Evolutionary conservation across 1,140 invertebrate genomes (phyloP).

Genomic region (Zaprionus camerounensis): DNA sequence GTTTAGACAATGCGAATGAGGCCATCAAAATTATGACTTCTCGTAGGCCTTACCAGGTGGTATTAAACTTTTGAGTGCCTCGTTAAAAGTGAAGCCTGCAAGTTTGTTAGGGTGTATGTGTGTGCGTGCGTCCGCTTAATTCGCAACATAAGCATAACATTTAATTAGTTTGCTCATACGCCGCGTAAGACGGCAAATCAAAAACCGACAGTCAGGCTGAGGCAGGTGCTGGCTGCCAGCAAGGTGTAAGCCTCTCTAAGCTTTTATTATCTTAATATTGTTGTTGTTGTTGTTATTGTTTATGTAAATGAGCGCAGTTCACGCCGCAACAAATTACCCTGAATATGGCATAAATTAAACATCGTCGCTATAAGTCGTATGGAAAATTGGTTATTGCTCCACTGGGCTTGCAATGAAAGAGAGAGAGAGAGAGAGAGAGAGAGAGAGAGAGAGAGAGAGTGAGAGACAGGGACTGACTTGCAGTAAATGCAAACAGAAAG

Average conservation of each 20-base stretch:
- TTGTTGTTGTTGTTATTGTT: slow-evolving; percentile 44
- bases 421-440: background rate
- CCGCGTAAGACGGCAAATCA: slow-evolving; percentile 25
- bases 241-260: slow-evolving; percentile 56
- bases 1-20: slow-evolving; percentile 30
- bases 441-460: background rate
- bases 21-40: slow-evolving; percentile 56
- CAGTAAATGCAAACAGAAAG: background rate
- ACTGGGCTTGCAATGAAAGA: background rate
- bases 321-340: slow-evolving; percentile 30
- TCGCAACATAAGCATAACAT: slow-evolving; percentile 64
- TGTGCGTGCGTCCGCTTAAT: slow-evolving; percentile 14
- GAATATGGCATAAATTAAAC: slow-evolving; percentile 35
- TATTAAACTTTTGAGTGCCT: slow-evolving; percentile 62
- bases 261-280: slow-evolving; percentile 68
- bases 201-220: background rate
- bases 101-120: slow-evolving; percentile 38
- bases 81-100: slow-evolving; percentile 61
- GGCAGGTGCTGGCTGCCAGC: background rate
- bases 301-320: slow-evolving; percentile 56
- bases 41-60: slow-evolving; percentile 32
- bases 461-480: background rate
- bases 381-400: slow-evolving; percentile 15
- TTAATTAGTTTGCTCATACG: slow-evolving; percentile 75
- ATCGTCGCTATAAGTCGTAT: slow-evolving; percentile 5